Percentiles rank a stretch among this genome's conserved stretches.
Conservation (phyloP, 2,113 vertebrate species). For the Cyphomyrus plagiostoma region DNA sequence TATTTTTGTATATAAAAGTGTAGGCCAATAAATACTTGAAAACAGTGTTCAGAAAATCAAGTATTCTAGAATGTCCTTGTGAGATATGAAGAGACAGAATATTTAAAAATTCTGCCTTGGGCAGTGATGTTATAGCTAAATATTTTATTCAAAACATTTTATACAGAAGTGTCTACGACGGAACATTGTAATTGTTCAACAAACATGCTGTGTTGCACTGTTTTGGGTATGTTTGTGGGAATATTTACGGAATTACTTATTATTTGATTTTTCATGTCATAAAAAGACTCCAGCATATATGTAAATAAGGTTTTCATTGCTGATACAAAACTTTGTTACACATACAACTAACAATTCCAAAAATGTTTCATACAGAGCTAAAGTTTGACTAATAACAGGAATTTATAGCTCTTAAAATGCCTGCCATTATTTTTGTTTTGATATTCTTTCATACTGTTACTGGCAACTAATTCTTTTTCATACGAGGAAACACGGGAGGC, state of each 20-base stretch:
- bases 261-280: not conserved
- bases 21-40: not conserved
- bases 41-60: not conserved
- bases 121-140: not conserved
- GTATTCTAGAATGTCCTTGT: not conserved
- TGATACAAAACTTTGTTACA: not conserved
- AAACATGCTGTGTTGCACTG: not conserved
- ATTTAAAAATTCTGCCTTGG: not conserved
- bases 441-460: constrained; percentile 55
- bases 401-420: constrained; percentile 15
- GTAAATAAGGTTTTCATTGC: not conserved
- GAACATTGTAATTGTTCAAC: not conserved
- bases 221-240: not conserved
- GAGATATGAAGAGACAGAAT: not conserved
- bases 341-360: not conserved
- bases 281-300: not conserved
- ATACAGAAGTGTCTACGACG: not conserved
- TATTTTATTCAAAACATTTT: not conserved
- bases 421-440: constrained; percentile 8
- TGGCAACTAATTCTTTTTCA: constrained; percentile 63
- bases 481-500: constrained; percentile 67
- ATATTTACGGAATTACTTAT: not conserved
- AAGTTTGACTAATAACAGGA: constrained; percentile 16
- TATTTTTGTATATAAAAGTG: not conserved
- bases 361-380: not conserved